Conservation (phyloP, 2,888 invertebrate genomes). For the Cantharis rustica region DNA sequence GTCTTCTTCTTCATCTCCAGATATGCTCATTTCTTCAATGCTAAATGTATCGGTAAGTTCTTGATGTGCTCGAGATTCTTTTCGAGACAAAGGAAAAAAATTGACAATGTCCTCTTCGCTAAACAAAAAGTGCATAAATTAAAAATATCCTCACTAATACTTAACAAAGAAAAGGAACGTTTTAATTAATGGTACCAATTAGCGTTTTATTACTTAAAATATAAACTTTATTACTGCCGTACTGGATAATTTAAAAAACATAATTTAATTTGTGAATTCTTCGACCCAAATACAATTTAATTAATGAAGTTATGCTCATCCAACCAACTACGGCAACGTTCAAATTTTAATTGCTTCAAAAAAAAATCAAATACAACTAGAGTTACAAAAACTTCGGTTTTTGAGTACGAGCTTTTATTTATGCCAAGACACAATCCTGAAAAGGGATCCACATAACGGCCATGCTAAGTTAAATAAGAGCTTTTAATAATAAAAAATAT, state of each 20-base stretch:
- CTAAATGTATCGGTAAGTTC: slow-evolving; percentile 66
- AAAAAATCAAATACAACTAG: background rate
- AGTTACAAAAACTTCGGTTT: too few relatives aligned
- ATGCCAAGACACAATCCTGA: too few relatives aligned
- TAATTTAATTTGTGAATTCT: background rate
- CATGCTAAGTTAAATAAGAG: too few relatives aligned
- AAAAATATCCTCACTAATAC: background rate
- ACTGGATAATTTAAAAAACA: background rate
- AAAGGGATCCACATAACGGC: too few relatives aligned
- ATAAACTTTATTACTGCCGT: background rate
- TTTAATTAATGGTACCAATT: background rate
- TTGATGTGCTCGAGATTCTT: slow-evolving; percentile 55
- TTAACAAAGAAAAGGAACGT: background rate
- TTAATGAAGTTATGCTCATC: background rate
- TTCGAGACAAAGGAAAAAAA: slow-evolving; percentile 58
- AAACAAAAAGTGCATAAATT: slow-evolving; percentile 30
- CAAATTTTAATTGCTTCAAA: background rate
- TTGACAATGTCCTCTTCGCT: slow-evolving; percentile 61
- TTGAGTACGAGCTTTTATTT: too few relatives aligned
- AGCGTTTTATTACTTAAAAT: background rate
- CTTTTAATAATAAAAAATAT: background rate
- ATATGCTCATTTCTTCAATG: slow-evolving; percentile 67
- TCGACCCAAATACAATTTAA: background rate
- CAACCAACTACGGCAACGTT: background rate
- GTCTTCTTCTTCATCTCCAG: slow-evolving; percentile 59